Base-by-base conservation (phyloP, 2,888 invertebrate species). In the Chrysolina haemoptera region DNA sequence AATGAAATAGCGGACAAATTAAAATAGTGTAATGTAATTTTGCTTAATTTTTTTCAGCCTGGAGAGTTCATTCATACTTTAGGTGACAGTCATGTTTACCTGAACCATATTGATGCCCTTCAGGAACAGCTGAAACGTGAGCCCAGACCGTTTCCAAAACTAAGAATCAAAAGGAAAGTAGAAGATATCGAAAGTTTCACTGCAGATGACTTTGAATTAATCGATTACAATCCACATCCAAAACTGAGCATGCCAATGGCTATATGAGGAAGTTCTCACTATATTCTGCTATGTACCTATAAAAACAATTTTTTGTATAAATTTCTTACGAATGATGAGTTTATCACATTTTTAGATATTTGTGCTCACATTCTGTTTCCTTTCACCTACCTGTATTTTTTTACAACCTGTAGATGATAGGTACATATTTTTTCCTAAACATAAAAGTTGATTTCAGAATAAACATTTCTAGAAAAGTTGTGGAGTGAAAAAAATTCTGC, bases 31-130 rank as follows among this genome's bases (percentile, higher is more conserved):
- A 35, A 35, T 8, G 35, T 35, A 6, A 35, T 35, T 35, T 35
- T 6, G 8, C 8, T 35, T 35, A 35, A 35, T 35, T 35, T 71
- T n/a, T 82, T 82, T 81, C 80, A 95, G 94, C 93, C 97, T 65
- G 97, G 96, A 46, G 98, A 98, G 78, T 97, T 99, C 85, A 90
- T 99, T 1, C 98, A 98, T 87, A 95, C 96, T 0, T 90, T 98
- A 79, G 99, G 99, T 12, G 99, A 99, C 88, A 94, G 97, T 53
- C 99, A 99, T 89, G 93, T 99, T 0, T 99, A 99, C 86, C 87
- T 92, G 11, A 98, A 97, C 86, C 99, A 99, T 85, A 89, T 96
- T 27, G 94, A 95, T 69, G 94, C 96, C 0, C 88, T 99, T 0
- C 90, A 93, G 83, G 91, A 93, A 81, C 98, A 99, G 88, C 82